Conservation (phyloP, 2,888 invertebrate species). For the Muschampia plurimacula region DNA sequence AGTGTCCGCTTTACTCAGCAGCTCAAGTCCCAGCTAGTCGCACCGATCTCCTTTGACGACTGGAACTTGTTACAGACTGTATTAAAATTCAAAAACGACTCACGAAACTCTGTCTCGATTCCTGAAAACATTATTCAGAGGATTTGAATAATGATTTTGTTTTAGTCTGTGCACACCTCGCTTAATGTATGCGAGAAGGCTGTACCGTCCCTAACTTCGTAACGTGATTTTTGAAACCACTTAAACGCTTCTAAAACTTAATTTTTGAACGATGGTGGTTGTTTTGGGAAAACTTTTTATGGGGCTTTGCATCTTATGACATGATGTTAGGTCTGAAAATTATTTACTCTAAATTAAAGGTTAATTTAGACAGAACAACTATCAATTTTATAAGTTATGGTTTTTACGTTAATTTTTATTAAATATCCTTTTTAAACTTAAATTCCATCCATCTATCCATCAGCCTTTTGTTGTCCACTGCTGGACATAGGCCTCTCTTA, state of each 20-base stretch:
- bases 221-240: slow-evolving; percentile 81
- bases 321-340: background rate
- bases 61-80: slow-evolving; percentile 83
- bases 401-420: no score
- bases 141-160: slow-evolving; percentile 85
- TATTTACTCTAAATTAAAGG: background rate
- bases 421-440: no score
- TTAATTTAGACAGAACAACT: no score
- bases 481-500: no score
- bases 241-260: slow-evolving; percentile 81
- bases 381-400: no score
- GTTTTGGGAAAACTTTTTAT: slow-evolving; percentile 33
- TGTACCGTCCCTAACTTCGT: slow-evolving; percentile 64
- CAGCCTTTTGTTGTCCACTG: no score
- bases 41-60: slow-evolving; percentile 81
- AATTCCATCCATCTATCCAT: no score
- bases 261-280: slow-evolving; percentile 52
- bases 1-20: slow-evolving; percentile 56
- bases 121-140: slow-evolving; percentile 83
- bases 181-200: slow-evolving; percentile 81
- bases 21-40: slow-evolving; percentile 53
- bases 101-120: slow-evolving; percentile 78
- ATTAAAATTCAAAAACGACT: slow-evolving; percentile 86
- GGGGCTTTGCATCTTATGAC: background rate
- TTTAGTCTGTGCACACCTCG: slow-evolving; percentile 71